Evolutionary conservation across 2,797 vertebrate species (phyloP).

Genomic region (Strix occidentalis): DNA sequence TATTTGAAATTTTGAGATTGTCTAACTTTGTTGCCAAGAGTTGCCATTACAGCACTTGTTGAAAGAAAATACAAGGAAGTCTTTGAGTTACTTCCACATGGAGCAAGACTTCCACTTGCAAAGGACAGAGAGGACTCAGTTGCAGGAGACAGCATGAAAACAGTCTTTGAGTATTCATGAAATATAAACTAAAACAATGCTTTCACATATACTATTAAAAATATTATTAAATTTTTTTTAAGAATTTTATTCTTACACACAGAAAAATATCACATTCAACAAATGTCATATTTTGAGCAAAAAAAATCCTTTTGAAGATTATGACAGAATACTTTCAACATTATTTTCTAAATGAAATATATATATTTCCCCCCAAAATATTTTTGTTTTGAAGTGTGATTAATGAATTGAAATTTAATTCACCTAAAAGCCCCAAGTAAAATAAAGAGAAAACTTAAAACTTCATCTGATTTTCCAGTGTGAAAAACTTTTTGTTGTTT

Average conservation of each 20-base stretch:
- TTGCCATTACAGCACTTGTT: background rate
- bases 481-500: background rate
- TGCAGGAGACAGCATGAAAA: background rate
- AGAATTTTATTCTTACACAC: background rate
- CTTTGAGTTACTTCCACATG: background rate
- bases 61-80: background rate
- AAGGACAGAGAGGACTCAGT: background rate
- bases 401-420: background rate
- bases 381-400: background rate
- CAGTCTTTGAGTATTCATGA: background rate
- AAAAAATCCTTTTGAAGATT: background rate
- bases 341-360: background rate
- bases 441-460: background rate
- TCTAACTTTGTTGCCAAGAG: background rate
- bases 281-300: background rate
- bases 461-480: background rate
- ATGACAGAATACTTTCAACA: background rate
- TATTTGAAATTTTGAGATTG: background rate
- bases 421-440: background rate
- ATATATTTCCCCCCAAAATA: background rate
- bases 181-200: background rate
- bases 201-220: background rate
- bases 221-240: background rate
- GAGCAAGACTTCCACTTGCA: background rate
- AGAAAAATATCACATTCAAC: background rate